These are phyloP conservation scores for Cnemophilus loriae DNA, from an alignment of 2,113 vertebrate genomes.

Conservation along the genomic window DNA sequence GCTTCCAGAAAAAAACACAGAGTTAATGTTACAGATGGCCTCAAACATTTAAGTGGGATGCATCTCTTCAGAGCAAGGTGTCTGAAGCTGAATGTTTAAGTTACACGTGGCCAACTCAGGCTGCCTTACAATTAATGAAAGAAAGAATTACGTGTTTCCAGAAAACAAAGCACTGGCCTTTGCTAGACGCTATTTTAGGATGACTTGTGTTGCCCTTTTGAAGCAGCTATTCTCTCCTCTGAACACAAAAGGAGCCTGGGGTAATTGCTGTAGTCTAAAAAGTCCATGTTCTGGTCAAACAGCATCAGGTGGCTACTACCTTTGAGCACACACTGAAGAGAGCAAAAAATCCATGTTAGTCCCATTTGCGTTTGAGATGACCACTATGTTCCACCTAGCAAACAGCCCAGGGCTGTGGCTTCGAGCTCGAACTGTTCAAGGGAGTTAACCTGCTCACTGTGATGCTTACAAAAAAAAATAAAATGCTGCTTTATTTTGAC, in stretches of 20 bases:
- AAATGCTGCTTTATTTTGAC: not conserved
- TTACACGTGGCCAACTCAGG: not conserved
- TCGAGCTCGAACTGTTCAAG: not conserved
- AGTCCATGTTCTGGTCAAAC: not conserved
- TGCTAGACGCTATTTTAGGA: not conserved
- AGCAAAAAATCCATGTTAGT: not conserved
- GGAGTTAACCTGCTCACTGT: not conserved
- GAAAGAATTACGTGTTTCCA: not conserved
- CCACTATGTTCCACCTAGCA: not conserved
- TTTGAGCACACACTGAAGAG: not conserved
- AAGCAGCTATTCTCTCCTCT: not conserved
- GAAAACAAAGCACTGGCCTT: not conserved
- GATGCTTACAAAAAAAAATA: not conserved
- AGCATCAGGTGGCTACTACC: not conserved
- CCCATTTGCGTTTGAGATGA: not conserved
- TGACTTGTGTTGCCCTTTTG: not conserved
- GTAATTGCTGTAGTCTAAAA: not conserved
- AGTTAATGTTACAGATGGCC: not conserved
- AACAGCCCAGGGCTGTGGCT: not conserved
- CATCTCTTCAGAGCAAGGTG: not conserved
- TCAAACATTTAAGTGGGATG: not conserved
- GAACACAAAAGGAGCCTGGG: not conserved
- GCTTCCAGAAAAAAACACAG: not conserved
- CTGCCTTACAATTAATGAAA: not conserved
- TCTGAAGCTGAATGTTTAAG: not conserved